phyloP scores from a whole-genome alignment of 1,140 invertebrate species.

The Apis mellifera region DNA sequence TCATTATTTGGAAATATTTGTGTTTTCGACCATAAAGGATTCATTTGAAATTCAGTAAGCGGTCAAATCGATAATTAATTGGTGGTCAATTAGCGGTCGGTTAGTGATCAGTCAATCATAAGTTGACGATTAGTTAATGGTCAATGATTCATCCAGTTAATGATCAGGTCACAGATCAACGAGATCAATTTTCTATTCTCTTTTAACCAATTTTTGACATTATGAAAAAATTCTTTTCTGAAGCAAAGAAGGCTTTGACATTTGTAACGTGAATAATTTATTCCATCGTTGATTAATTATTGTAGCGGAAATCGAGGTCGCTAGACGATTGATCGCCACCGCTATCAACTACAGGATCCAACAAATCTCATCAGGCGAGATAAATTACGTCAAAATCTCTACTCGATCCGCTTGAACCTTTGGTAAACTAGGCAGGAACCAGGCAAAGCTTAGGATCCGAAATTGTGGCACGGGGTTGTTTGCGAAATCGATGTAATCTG shows the following conservation, averaged over 20 bases:
- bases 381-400: constrained; percentile 33
- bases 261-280: background rate
- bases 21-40: no score
- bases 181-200: no score
- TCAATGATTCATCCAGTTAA: no score
- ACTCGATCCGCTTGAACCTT: constrained; percentile 24
- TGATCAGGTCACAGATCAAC: no score
- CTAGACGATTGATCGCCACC: background rate
- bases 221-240: background rate
- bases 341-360: background rate
- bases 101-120: no score
- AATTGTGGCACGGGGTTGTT: constrained; percentile 27
- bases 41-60: no score
- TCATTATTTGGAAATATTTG: no score
- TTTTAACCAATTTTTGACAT: no score
- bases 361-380: constrained; percentile 28
- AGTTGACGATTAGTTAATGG: no score
- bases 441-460: background rate
- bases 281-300: background rate
- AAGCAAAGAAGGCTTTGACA: background rate
- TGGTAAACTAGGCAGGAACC: constrained; percentile 10
- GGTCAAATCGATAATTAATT: no score
- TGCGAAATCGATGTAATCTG: constrained; percentile 21
- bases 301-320: background rate
- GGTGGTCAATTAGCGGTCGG: no score